Evolutionary conservation across 2,113 vertebrate species (phyloP).

Genomic region (Propithecus coquereli): DNA sequence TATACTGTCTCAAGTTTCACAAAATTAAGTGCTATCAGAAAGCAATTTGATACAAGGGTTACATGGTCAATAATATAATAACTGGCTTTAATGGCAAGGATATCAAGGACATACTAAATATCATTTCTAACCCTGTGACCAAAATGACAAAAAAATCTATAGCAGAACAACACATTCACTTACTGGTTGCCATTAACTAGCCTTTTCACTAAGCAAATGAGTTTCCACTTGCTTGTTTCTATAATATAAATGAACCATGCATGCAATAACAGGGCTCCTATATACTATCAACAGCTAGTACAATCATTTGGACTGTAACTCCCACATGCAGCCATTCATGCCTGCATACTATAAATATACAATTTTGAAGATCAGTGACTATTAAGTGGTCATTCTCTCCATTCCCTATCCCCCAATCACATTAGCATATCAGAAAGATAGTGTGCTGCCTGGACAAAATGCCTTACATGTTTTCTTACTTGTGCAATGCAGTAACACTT

Average conservation of each 20-base stretch:
- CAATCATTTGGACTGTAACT: not conserved
- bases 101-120: not conserved
- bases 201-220: slow-evolving; percentile 60
- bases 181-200: slow-evolving; percentile 28
- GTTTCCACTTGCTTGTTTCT: slow-evolving; percentile 58
- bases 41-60: not conserved
- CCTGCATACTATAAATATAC: not conserved
- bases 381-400: not conserved
- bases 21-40: not conserved
- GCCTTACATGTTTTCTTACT: accelerated
- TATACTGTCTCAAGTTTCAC: not conserved
- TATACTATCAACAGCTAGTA: not conserved
- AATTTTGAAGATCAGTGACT: not conserved
- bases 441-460: not conserved
- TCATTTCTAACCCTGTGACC: not conserved
- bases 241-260: slow-evolving; percentile 49
- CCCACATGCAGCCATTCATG: slow-evolving; percentile 1
- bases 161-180: not conserved
- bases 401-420: not conserved
- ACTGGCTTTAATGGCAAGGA: not conserved
- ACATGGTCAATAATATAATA: not conserved
- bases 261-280: slow-evolving; percentile 33
- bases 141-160: not conserved
- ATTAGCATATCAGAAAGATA: not conserved
- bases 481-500: not conserved